A percentile compares a stretch with the other conserved stretches of the same genome.
Evolutionary conservation across 2,797 vertebrate species (phyloP).

Genomic region (Cirrhinus mrigala): DNA sequence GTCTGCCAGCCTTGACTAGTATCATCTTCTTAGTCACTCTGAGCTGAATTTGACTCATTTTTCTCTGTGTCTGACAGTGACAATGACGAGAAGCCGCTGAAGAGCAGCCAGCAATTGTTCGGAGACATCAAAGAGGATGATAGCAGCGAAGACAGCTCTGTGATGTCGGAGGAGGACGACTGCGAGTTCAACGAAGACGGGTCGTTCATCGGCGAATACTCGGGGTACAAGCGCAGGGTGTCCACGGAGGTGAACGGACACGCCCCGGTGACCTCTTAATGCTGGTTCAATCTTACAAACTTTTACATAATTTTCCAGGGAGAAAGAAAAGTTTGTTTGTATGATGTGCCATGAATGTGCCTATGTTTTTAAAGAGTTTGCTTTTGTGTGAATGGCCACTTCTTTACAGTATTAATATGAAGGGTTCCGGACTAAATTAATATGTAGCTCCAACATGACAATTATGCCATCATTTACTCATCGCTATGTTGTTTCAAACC

Average conservation of each 20-base stretch:
- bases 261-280: slow-evolving; percentile 50
- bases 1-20: slow-evolving; percentile 75
- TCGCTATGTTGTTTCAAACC: neutral
- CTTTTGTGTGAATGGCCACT: slow-evolving; percentile 17
- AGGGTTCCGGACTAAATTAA: slow-evolving; percentile 1
- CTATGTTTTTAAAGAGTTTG: slow-evolving; percentile 26
- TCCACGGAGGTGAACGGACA: slow-evolving; percentile 74
- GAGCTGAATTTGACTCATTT: slow-evolving; percentile 39
- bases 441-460: neutral
- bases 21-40: slow-evolving; percentile 10
- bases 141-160: slow-evolving; percentile 88
- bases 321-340: slow-evolving; percentile 13
- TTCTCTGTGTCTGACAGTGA: slow-evolving; percentile 73
- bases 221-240: slow-evolving; percentile 76
- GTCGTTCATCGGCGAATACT: slow-evolving; percentile 95
- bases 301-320: slow-evolving; percentile 12
- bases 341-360: slow-evolving; percentile 24
- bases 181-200: slow-evolving; percentile 92
- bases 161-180: slow-evolving; percentile 85
- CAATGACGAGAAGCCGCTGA: slow-evolving; percentile 91
- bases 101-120: slow-evolving; percentile 80
- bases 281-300: slow-evolving; percentile 25
- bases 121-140: slow-evolving; percentile 78
- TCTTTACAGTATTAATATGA: slow-evolving; percentile 45
- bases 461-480: neutral